phyloP scores from a whole-genome alignment of 1,140 invertebrate species.

The Drosophila obscura region DNA sequence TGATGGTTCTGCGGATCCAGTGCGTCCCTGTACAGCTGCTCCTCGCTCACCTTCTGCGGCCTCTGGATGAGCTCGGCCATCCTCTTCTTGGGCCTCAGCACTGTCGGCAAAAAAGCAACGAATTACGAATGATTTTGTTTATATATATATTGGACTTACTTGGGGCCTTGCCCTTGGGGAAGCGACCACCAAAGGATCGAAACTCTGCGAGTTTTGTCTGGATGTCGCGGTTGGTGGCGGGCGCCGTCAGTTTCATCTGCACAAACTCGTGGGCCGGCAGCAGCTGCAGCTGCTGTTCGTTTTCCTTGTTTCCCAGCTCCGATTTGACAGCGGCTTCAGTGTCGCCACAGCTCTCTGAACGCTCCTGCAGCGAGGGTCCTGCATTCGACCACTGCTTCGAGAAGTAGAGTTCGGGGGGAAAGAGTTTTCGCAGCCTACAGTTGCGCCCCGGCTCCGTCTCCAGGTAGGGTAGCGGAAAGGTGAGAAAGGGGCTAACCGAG shows the following conservation, averaged over 20 bases:
- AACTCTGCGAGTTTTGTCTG: constrained; percentile 92
- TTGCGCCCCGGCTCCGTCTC: constrained; percentile 92
- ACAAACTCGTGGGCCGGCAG: constrained; percentile 89
- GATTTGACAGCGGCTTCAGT: constrained; percentile 5
- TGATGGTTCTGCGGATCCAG: constrained; percentile 95
- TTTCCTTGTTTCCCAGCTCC: constrained; percentile 52
- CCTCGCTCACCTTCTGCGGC: constrained; percentile 69
- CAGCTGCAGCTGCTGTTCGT: constrained; percentile 41
- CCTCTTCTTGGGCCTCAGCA: constrained; percentile 60
- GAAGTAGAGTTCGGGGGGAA: constrained; percentile 92
- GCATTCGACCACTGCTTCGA: constrained; percentile 86
- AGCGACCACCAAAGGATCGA: constrained; percentile 92
- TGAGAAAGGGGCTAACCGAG: constrained; percentile 94
- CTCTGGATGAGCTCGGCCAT: constrained; percentile 46
- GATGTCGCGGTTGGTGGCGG: constrained; percentile 87
- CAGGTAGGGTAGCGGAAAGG: constrained; percentile 93
- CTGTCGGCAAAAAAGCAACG: constrained; percentile 27
- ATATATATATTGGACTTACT: constrained; percentile 45
- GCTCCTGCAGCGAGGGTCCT: constrained; percentile 30
- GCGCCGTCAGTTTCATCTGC: constrained; percentile 87
- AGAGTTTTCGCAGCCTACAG: constrained; percentile 90
- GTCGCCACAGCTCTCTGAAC: constrained; percentile 54
- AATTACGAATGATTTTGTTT: background rate
- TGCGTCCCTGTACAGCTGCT: constrained; percentile 87
- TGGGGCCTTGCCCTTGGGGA: constrained; percentile 81